Percentiles rank a stretch among this genome's conserved stretches.
Evolutionary conservation across 92 coral and sea anemone genomes (phyloP).

Genomic region (Zoanthus solanderi): DNA sequence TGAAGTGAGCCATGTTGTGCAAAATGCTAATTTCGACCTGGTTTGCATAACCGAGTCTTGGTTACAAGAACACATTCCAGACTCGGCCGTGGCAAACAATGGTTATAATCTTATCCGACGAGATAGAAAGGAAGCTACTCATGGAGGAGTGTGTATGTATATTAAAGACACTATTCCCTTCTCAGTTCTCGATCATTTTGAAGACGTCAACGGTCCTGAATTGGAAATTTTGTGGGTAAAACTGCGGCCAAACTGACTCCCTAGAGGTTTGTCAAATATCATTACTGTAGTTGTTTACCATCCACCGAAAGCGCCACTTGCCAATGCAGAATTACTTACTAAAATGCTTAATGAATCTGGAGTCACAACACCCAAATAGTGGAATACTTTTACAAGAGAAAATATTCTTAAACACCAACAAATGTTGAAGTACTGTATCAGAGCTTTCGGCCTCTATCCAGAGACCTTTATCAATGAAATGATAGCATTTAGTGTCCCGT

Average conservation of each 20-base stretch:
- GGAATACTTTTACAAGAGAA: conserved; percentile 31
- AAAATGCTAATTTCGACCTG: conserved; percentile 71
- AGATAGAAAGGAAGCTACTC: conserved; percentile 60
- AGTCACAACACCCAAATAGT: conserved; percentile 70
- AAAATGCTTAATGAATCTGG: conserved; percentile 55
- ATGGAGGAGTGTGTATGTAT: conserved; percentile 65
- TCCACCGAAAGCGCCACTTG: conserved; percentile 63
- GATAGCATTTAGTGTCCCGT: no score
- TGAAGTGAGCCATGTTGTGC: conserved; percentile 29
- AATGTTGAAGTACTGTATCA: no score
- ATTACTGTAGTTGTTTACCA: conserved; percentile 69
- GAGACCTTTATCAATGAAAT: no score
- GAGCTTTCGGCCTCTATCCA: no score
- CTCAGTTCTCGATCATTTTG: conserved; percentile 47
- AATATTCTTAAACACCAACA: no score
- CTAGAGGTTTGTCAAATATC: conserved; percentile 71
- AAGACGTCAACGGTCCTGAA: conserved; percentile 33
- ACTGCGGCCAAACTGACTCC: conserved; percentile 60
- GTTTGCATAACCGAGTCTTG: conserved; percentile 69
- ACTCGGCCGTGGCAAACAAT: conserved; percentile 65
- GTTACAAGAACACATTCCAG: conserved; percentile 68
- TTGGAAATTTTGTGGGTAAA: conserved; percentile 58
- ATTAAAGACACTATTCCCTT: conserved; percentile 59
- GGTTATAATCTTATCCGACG: conserved; percentile 72
- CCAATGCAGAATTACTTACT: conserved; percentile 63